Base-by-base conservation (phyloP, 2,888 invertebrate genomes). In the Protonemura montana region DNA sequence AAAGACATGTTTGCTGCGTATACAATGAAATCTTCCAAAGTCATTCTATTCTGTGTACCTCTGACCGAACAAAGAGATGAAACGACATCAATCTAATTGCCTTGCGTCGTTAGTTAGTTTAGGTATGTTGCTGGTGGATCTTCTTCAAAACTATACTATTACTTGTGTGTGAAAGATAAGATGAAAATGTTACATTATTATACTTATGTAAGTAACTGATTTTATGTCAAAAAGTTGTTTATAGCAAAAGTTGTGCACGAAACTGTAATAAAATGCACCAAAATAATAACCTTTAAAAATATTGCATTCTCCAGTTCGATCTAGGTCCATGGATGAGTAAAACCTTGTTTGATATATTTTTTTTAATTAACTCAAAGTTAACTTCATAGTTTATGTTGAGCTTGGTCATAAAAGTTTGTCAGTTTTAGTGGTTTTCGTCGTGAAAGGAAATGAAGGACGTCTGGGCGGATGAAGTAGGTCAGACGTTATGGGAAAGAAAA, bases 261-360 rank as follows among this genome's bases (percentile, higher is more conserved):
- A 85, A 84, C 59, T 87, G 87, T 87, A 87, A 87, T 87, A 86
- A 87, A 59, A 87, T 86, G 83, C 87, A 87, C 87, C 59, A 83
- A 35, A 83, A 83, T 83, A 59, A 42, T 59, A 59, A 83, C 42
- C 81, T 81, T 83, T 42, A 83, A 83, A 82, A 82, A 35, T 82
- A 35, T 30, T 29, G 25, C 25, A 30, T 82, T 29, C 6, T 30
- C 13, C 25, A 30, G 30, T 82, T 82, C 29, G 59, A 21, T 59
- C 13, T 59, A 59, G 59, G 59, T 21, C 7, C 21, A 59, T 13
- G 59, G 59, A 21, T 59, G 59, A 59, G 59, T 59, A 21, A 10
- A 59, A 59, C 59, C 13, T 59, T 21, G 7, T 59, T 1, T 59
- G 21, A 59, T 21, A 59, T 59, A 1, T 16, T 59, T 59, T 2